These are phyloP conservation scores for Marmota monax DNA, from an alignment of 2,113 vertebrate species.

Conservation along the genomic window DNA sequence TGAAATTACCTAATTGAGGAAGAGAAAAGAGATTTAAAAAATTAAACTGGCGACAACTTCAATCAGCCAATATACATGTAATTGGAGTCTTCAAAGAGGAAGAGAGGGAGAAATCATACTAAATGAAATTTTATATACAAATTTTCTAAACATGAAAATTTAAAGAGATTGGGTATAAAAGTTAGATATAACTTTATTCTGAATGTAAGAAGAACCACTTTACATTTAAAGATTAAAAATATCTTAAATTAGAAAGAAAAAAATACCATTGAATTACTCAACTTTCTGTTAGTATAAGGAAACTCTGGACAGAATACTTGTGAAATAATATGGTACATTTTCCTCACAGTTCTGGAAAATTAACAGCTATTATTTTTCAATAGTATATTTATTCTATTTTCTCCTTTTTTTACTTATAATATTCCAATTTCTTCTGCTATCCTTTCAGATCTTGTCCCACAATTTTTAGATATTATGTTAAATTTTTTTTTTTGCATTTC, in stretches of 20 bases:
- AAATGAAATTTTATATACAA: background rate
- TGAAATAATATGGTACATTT: background rate
- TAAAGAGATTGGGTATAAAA: background rate
- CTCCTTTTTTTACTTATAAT: background rate
- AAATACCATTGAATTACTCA: background rate
- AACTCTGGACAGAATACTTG: background rate
- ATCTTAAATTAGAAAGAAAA: background rate
- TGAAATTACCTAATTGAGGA: background rate
- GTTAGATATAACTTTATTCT: background rate
- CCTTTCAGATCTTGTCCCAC: background rate
- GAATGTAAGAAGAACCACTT: background rate
- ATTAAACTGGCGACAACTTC: background rate
- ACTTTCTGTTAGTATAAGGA: background rate
- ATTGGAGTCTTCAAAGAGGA: background rate
- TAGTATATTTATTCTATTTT: background rate
- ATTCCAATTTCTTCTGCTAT: background rate
- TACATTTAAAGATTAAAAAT: background rate
- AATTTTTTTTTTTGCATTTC: background rate
- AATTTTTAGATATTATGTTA: background rate
- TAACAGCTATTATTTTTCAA: background rate
- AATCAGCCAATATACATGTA: background rate
- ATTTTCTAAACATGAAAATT: background rate
- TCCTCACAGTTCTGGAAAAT: background rate
- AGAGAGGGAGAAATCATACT: background rate
- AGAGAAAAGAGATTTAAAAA: background rate